Percentiles rank a stretch among this genome's conserved stretches.
Evolutionary conservation across 1,140 invertebrate genomes (phyloP).

Genomic region (Meteorus sp.): DNA sequence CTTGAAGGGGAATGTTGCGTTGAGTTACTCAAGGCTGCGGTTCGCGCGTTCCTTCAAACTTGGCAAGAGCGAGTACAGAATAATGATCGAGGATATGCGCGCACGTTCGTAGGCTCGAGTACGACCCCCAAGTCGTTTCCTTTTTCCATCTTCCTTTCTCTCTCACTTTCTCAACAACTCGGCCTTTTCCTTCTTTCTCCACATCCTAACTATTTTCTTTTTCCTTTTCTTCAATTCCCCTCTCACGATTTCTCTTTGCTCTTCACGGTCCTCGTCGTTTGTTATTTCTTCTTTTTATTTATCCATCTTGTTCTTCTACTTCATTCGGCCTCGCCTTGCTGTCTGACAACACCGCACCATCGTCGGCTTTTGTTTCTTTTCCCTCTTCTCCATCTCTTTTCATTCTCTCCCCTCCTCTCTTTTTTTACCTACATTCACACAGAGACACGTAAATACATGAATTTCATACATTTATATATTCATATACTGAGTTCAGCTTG

Average conservation of each 20-base stretch:
- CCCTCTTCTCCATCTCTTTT: slow-evolving; percentile 4
- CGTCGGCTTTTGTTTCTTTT: slow-evolving; percentile 25
- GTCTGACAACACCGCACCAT: slow-evolving; percentile 17
- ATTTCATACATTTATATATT: neutral
- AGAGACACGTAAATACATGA: too few species aligned
- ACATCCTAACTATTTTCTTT: too few species aligned
- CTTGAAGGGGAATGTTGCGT: neutral
- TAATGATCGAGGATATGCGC: slow-evolving; percentile 53
- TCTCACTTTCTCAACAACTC: too few species aligned
- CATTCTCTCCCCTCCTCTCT: slow-evolving; percentile 24
- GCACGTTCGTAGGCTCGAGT: slow-evolving; percentile 37
- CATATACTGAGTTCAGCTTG: slow-evolving; percentile 1
- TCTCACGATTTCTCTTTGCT: neutral
- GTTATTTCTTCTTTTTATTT: slow-evolving; percentile 8
- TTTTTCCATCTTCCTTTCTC: slow-evolving; percentile 37
- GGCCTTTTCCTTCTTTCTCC: too few species aligned
- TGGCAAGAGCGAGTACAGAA: slow-evolving; percentile 41
- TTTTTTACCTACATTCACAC: slow-evolving; percentile 18
- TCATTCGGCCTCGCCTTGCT: slow-evolving; percentile 12
- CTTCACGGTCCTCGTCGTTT: neutral
- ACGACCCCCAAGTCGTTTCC: slow-evolving; percentile 44
- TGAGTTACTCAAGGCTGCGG: neutral
- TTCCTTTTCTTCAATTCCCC: slow-evolving; percentile 29
- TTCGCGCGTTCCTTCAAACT: slow-evolving; percentile 34
- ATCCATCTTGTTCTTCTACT: too few species aligned